Evolutionary conservation across 2,888 invertebrate species (phyloP), one percentile per base, ranked within the genome.

Genomic region (Ophioninae sp.): DNA sequence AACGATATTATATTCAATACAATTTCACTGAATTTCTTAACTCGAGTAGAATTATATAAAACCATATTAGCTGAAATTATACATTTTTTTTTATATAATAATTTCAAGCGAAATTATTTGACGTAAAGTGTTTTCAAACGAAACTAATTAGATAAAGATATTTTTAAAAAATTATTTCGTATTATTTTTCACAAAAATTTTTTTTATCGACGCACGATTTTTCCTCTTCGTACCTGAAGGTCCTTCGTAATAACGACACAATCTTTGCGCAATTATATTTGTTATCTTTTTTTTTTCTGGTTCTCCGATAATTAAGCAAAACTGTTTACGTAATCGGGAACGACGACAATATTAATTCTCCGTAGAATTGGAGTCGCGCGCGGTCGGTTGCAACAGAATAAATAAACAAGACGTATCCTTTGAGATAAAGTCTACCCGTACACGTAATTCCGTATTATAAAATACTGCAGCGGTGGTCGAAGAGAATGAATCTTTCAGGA

Each of bases 401-500:
- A 72, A 41, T 20, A 59, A 63, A 73, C 17, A 74, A 61, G 13
- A 65, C 41, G 73, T 22, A 65, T 58, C 23, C 65, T 23, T 41
- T 17, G 65, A 58, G 58, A 76, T 51, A 51, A 58, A 76, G 58
- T 9, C 7, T 65, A n/a, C 65, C 44, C 59, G 23, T 41, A 17
- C n/a, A 44, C 59, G 76, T 68, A 77, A 77, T 77, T 77, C 61
- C 30, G 77, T 69, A 51, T 77, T 69, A 61, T 77, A 61, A 30
- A 77, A 69, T 69, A 17, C 44, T 30, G 2, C 13, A 30, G 59
- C 44, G 59, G 37, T 37, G 41, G 41, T 41, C 56, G 63, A 72
- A 20, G 76, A 81, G 71, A 75, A 81, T 56, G 63, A 75, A 82
- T 79, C 51, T 61, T 75, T 51, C 20, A 56, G 44, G 64, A 75